phyloP scores from a whole-genome alignment of 2,888 invertebrate species.

The Ditula angustiorana region DNA sequence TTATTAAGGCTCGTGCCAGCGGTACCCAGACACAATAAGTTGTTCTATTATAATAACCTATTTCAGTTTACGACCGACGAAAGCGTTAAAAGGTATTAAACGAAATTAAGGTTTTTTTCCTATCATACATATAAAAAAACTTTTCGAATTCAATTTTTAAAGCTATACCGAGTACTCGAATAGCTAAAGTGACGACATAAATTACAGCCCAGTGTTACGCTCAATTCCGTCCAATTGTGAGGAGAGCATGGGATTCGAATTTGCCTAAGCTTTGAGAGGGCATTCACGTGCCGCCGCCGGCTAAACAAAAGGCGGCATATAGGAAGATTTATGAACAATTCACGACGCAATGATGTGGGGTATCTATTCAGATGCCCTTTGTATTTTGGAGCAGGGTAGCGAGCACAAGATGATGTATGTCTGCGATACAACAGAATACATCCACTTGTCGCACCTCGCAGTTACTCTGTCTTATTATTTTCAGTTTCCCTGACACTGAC shows the following conservation, averaged over 20 bases:
- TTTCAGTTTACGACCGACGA: too few relatives aligned
- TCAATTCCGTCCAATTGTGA: constrained; percentile 54
- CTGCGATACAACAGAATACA: constrained; percentile 60
- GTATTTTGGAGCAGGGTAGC: constrained; percentile 69
- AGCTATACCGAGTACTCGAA: neutral
- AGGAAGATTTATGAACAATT: constrained; percentile 82
- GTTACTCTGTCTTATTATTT: constrained; percentile 21
- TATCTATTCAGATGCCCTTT: constrained; percentile 75
- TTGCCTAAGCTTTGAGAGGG: constrained; percentile 54
- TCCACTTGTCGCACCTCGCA: constrained; percentile 49
- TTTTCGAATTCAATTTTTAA: neutral
- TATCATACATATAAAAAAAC: too few relatives aligned
- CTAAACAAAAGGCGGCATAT: constrained; percentile 79
- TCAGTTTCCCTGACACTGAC: constrained; percentile 3
- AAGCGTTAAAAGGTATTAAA: too few relatives aligned
- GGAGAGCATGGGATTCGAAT: constrained; percentile 59
- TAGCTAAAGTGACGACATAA: constrained; percentile 42
- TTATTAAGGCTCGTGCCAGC: too few relatives aligned
- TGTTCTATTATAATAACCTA: too few relatives aligned
- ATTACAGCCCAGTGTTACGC: constrained; percentile 43
- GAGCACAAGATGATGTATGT: constrained; percentile 67
- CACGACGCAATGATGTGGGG: constrained; percentile 79
- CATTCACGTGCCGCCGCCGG: constrained; percentile 62
- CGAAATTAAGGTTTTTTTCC: too few relatives aligned
- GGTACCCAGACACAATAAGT: too few relatives aligned